Evolutionary conservation across 2,113 vertebrate species (phyloP).

Genomic region (Triplophysa tibetana): DNA sequence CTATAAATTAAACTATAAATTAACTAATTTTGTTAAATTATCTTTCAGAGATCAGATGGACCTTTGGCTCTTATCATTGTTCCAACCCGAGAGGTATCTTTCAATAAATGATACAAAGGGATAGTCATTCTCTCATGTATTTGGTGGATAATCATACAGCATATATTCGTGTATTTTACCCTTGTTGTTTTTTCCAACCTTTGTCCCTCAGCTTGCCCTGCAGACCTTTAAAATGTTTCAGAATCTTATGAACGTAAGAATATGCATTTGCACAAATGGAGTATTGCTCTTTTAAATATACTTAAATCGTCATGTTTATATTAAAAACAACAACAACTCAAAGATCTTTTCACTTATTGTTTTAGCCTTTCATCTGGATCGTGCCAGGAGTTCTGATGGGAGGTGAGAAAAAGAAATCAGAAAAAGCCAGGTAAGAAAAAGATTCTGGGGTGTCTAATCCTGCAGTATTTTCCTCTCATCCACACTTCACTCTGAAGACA

Average conservation of each 20-base stretch:
- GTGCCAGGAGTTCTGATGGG: conserved; percentile 98
- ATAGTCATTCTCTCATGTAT: neutral
- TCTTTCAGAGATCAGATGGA: conserved; percentile 81
- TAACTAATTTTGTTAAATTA: conserved; percentile 1
- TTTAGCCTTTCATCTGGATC: conserved; percentile 93
- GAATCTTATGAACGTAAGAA: conserved; percentile 85
- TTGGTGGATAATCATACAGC: neutral
- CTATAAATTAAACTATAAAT: neutral
- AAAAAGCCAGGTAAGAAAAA: conserved; percentile 88
- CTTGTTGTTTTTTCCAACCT: neutral
- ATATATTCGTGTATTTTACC: neutral
- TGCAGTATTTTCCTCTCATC: no score
- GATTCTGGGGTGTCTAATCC: neutral
- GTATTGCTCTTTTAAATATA: neutral
- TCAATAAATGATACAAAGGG: neutral
- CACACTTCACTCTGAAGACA: no score
- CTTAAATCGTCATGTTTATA: neutral
- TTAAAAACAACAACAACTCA: neutral
- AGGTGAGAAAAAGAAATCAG: conserved; percentile 94
- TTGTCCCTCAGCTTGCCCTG: conserved; percentile 79
- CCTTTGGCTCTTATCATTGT: conserved; percentile 89
- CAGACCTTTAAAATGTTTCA: conserved; percentile 91
- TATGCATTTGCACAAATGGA: neutral
- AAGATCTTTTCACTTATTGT: neutral
- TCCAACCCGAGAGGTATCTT: conserved; percentile 90